Conservation (phyloP, 2,113 vertebrate genomes). For the Cavia porcellus region DNA sequence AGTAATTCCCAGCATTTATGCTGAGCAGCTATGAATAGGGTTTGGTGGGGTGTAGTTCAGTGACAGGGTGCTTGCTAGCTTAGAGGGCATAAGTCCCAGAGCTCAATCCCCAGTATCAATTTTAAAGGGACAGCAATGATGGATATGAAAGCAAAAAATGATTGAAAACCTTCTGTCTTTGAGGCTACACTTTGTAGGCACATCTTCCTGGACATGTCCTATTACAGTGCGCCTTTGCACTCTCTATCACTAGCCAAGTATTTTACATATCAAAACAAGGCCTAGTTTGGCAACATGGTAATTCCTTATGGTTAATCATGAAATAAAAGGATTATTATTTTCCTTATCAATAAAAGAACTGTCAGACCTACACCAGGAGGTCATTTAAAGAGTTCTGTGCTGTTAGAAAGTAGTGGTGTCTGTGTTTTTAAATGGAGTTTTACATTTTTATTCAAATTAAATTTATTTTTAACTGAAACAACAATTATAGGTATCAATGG, state of each 20-base stretch:
- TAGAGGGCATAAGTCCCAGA: neutral
- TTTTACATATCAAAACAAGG: neutral
- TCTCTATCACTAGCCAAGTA: neutral
- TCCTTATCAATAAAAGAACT: constrained; percentile 19
- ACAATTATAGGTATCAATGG: neutral
- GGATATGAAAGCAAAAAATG: neutral
- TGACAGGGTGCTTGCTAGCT: neutral
- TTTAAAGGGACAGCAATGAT: neutral
- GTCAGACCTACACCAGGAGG: neutral
- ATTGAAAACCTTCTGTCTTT: constrained; percentile 16
- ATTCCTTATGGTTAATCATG: constrained; percentile 8
- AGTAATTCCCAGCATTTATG: fast-evolving
- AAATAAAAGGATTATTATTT: constrained; percentile 22
- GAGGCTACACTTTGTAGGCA: neutral
- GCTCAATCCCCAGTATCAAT: neutral
- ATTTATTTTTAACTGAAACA: neutral
- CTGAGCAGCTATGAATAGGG: neutral
- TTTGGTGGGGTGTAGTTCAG: neutral
- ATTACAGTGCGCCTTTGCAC: neutral
- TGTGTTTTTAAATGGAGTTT: neutral
- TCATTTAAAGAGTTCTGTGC: neutral
- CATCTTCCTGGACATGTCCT: neutral
- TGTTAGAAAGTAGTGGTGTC: neutral
- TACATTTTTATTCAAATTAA: neutral
- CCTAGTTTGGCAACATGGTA: neutral